These are phyloP conservation scores for Melanogrammus aeglefinus DNA, from an alignment of 2,797 vertebrate genomes.

Conservation along the genomic window DNA sequence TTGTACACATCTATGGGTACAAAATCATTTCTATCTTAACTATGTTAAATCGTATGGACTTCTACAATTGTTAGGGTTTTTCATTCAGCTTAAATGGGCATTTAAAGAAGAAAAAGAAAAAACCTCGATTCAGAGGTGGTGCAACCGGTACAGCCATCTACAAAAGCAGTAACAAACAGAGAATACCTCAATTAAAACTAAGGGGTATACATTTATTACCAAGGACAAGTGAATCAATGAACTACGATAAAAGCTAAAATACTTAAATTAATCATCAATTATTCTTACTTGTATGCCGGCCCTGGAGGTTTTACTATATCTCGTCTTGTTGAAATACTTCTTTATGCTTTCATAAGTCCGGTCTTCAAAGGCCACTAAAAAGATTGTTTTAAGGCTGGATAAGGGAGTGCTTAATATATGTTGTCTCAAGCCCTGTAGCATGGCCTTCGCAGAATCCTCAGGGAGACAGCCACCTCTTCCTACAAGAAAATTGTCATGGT, in stretches of 20 bases:
- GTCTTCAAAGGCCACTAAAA: conserved; percentile 48
- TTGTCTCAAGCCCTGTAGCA: conserved; percentile 46
- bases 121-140: conserved; percentile 45
- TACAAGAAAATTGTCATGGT: conserved; percentile 5
- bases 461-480: conserved; percentile 43
- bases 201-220: not conserved
- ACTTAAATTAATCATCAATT: not conserved
- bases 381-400: conserved; percentile 38
- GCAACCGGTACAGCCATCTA: conserved; percentile 9
- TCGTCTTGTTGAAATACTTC: conserved; percentile 24
- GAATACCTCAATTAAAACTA: not conserved
- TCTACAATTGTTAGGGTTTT: not conserved
- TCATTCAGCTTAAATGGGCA: not conserved
- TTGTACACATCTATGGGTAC: not conserved
- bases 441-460: conserved; percentile 39
- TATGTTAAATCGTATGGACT: not conserved
- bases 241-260: not conserved
- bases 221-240: not conserved
- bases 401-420: conserved; percentile 31
- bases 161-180: conserved; percentile 3
- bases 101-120: not conserved
- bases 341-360: conserved; percentile 29
- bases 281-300: conserved; percentile 28
- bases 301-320: conserved; percentile 6
- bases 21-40: not conserved